Evolutionary conservation across 2,888 invertebrate genomes (phyloP), one percentile per base, ranked within the genome.

Genomic region (Campoplex capitator): DNA sequence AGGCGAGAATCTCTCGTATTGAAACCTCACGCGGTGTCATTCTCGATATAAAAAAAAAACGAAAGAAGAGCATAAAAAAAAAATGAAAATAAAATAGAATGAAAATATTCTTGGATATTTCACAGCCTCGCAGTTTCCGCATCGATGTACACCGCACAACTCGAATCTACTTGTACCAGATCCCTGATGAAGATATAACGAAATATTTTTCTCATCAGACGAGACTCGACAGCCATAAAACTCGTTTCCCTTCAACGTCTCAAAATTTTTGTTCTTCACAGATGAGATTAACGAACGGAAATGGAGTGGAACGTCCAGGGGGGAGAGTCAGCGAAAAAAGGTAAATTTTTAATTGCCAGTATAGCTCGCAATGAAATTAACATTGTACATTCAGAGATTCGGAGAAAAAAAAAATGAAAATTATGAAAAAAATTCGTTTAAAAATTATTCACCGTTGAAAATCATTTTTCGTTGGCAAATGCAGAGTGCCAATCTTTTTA

Each of bases 111-210:
- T 42, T 56, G 18, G 62, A 74, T 54, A 80, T 76, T 85, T 76
- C 42, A 76, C 38, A 65, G 62, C 65, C 76, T 76, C 42, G 71
- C 42, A 71, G 48, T 65, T 76, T 85, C 80, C 51, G 48, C 54
- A 62, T 79, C 32, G 62, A 62, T 3, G 65, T n/a, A 58, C 48
- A 18, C 28, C 42, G 23, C 32, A 32, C 28, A 45, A 62, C 45
- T 78, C 23, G 67, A 35, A 68, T 54, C 38, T 13, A 42, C 28
- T 38, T 9, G n/a, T 35, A 70, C 58, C 23, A 73, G 71, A 42
- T 67, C 70, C 35, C 35, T 71, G 35, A 85, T 81, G 77, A 68
- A 73, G 81, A 81, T 81, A 77, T 73, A 77, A 85, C 68, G 45
- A 48, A 45, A 54, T 77, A 77, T 81, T 71, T 71, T 81, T 76